Conservation (phyloP, 1,140 invertebrate genomes). For the Scaptomyza montana region DNA sequence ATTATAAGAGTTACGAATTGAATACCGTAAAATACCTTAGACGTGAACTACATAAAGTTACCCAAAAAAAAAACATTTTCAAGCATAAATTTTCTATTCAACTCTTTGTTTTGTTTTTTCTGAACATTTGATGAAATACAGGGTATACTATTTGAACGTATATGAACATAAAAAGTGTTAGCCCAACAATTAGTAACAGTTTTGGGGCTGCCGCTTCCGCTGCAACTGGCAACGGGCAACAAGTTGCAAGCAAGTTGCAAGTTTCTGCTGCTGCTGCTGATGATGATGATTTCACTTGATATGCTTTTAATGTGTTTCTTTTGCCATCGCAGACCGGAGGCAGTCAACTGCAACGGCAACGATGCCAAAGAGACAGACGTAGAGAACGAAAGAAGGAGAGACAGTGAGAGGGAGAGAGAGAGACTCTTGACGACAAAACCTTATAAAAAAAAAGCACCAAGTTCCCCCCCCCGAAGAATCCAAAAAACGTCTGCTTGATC, state of each 20-base stretch:
- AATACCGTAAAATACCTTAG: too few relatives aligned
- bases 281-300: conserved; percentile 73
- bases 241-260: conserved; percentile 37
- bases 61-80: too few relatives aligned
- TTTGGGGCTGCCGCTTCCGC: conserved; percentile 43
- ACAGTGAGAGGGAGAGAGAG: not conserved
- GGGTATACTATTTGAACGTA: conserved; percentile 7
- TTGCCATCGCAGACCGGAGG: conserved; percentile 48
- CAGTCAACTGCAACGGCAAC: conserved; percentile 70
- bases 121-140: not conserved
- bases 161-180: not conserved
- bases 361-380: not conserved
- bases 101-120: not conserved
- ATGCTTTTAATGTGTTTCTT: conserved; percentile 80
- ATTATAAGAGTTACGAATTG: too few relatives aligned
- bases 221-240: conserved; percentile 28
- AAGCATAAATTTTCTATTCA: too few relatives aligned
- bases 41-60: too few relatives aligned
- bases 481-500: conserved; percentile 19
- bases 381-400: too few relatives aligned
- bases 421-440: conserved; percentile 55
- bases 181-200: conserved; percentile 12
- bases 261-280: not conserved
- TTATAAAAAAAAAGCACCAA: conserved; percentile 5
- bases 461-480: too few relatives aligned